These are phyloP conservation scores for Oedothorax gibbosus DNA, from an alignment of 1,140 invertebrate species.

Conservation along the genomic window DNA sequence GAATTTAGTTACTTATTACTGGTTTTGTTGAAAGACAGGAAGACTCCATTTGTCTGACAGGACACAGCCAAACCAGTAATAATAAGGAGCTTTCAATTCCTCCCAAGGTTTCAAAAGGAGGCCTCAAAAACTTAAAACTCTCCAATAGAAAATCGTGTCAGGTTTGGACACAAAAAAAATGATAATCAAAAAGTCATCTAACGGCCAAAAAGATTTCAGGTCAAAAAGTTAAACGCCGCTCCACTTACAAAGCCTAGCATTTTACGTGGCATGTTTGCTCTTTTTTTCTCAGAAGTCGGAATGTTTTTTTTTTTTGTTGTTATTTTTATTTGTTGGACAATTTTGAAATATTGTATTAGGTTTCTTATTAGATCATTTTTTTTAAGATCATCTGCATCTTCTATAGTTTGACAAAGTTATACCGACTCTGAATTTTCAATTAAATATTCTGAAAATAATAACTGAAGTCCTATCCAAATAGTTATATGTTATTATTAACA, in stretches of 20 bases:
- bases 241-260: constrained; percentile 22
- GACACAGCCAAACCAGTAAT: not conserved
- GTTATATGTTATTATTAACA: too few relatives aligned
- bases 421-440: too few relatives aligned
- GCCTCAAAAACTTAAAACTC: constrained; percentile 29
- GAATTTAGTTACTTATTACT: too few relatives aligned
- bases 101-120: constrained; percentile 5
- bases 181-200: constrained; percentile 22
- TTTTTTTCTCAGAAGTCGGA: not conserved
- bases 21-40: too few relatives aligned
- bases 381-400: too few relatives aligned
- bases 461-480: too few relatives aligned
- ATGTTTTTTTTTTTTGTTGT: not conserved
- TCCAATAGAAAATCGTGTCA: constrained; percentile 33
- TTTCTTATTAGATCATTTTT: not conserved
- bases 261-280: not conserved
- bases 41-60: too few relatives aligned
- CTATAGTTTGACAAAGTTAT: too few relatives aligned
- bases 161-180: constrained; percentile 19
- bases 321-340: not conserved
- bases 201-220: constrained; percentile 33
- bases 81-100: not conserved
- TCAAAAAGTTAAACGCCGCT: constrained; percentile 44
- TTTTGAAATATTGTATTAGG: not conserved
- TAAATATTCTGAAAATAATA: too few relatives aligned